These are phyloP conservation scores for Esox niger DNA, from an alignment of 2,113 vertebrate genomes.

Conservation along the genomic window DNA sequence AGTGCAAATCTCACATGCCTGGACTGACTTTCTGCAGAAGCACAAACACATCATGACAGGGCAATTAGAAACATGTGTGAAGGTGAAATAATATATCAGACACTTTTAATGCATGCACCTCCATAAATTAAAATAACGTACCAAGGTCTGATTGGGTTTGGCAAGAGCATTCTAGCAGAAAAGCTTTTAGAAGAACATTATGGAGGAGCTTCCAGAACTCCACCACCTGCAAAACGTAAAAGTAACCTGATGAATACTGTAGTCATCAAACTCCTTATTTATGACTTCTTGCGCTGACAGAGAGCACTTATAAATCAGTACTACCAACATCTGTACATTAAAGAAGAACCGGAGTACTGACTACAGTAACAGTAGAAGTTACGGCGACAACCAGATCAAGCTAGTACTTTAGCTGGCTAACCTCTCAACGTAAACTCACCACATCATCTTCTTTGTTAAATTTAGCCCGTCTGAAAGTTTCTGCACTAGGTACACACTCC, in stretches of 20 bases:
- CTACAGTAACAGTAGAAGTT: too few species aligned
- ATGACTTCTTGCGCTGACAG: too few species aligned
- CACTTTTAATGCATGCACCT: not conserved
- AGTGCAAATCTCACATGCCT: constrained; percentile 60
- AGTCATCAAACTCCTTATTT: too few species aligned
- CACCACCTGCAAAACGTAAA: constrained; percentile 44
- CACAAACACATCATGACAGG: not conserved
- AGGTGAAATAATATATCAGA: not conserved
- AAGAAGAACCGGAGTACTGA: too few species aligned
- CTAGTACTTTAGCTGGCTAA: too few species aligned
- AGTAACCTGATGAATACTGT: too few species aligned
- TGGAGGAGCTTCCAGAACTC: constrained; percentile 65
- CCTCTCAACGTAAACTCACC: constrained; percentile 51
- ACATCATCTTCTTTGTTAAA: constrained; percentile 59
- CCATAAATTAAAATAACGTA: constrained; percentile 9
- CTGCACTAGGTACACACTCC: constrained; percentile 57
- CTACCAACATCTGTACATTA: too few species aligned
- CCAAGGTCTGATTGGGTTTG: constrained; percentile 13
- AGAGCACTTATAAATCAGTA: too few species aligned
- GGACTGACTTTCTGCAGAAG: not conserved
- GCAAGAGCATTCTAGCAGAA: constrained; percentile 26
- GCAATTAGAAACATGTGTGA: not conserved
- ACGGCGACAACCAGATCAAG: too few species aligned
- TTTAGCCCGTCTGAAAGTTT: constrained; percentile 72
- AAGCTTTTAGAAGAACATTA: constrained; percentile 42